phyloP scores from a whole-genome alignment of 2,113 vertebrate genomes.

The Bubo blakistoni region DNA sequence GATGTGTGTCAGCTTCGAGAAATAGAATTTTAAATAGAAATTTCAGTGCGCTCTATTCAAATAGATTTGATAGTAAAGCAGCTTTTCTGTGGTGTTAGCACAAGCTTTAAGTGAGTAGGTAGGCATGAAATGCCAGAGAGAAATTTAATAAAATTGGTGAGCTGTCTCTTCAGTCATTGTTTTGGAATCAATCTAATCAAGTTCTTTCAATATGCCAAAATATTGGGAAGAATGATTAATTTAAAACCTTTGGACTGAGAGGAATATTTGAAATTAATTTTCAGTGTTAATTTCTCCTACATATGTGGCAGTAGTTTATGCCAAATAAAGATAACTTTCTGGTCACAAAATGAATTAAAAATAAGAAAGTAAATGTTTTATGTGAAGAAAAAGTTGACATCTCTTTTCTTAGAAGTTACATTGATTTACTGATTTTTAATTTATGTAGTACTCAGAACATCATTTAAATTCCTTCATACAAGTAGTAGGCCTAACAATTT shows the following conservation, averaged over 20 bases:
- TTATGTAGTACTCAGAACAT: background rate
- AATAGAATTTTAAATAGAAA: background rate
- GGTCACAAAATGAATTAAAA: background rate
- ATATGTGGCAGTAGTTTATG: background rate
- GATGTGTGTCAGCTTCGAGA: background rate
- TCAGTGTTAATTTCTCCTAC: background rate
- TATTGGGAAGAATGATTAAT: background rate
- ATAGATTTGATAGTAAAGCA: background rate
- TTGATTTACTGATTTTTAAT: background rate
- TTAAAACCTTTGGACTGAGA: background rate
- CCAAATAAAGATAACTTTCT: background rate
- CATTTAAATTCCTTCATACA: background rate
- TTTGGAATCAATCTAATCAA: background rate
- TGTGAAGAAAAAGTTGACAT: background rate
- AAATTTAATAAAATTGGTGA: background rate
- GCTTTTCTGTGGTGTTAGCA: background rate
- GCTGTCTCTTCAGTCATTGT: background rate
- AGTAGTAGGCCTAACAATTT: background rate
- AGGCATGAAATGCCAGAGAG: background rate
- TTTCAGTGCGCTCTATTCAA: background rate
- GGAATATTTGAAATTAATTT: background rate
- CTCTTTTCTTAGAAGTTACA: background rate
- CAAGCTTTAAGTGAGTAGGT: background rate
- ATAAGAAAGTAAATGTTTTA: background rate
- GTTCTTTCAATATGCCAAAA: background rate